Percentiles rank a stretch among this genome's conserved stretches.
Evolutionary conservation across 2,797 vertebrate species (phyloP).

Genomic region (Todus mexicanus): DNA sequence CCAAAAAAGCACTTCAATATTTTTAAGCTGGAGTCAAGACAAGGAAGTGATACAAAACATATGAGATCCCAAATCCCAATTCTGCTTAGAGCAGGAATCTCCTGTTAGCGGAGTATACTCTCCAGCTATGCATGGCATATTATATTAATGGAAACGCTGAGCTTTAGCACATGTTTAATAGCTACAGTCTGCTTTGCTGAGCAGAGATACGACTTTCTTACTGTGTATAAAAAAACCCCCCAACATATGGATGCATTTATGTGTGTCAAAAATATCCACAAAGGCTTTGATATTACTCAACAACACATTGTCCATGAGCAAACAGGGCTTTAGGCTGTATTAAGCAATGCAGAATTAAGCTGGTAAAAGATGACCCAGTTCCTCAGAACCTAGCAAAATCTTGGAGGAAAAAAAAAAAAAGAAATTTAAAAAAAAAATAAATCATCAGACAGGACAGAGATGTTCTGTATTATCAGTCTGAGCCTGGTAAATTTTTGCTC

Average conservation of each 20-base stretch:
- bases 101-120: background rate
- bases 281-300: background rate
- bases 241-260: background rate
- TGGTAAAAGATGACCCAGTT: background rate
- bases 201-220: background rate
- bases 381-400: background rate
- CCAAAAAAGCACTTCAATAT: background rate
- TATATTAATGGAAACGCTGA: constrained; percentile 43
- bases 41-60: constrained; percentile 25
- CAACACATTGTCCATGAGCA: background rate
- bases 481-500: background rate
- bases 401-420: background rate
- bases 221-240: background rate
- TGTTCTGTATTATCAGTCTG: background rate
- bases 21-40: background rate
- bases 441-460: background rate
- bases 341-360: background rate
- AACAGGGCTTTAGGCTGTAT: background rate
- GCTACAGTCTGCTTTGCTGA: background rate
- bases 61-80: background rate
- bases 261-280: background rate
- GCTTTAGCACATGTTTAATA: constrained; percentile 28
- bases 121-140: background rate
- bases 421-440: background rate
- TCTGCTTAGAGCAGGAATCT: background rate